Evolutionary conservation across 2,888 invertebrate genomes (phyloP).

Genomic region (Campoletis raptor): DNA sequence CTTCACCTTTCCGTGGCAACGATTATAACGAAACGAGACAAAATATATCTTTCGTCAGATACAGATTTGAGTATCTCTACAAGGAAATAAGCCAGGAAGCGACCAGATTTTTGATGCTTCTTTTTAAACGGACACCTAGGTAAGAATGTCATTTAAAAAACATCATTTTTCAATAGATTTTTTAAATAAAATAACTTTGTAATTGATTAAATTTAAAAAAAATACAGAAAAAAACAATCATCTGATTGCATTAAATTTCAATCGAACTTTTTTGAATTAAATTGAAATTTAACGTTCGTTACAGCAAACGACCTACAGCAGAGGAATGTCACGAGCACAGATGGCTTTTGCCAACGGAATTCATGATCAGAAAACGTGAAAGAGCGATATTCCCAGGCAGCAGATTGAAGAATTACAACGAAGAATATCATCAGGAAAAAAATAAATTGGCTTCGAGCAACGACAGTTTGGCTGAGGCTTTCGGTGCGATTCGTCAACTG

Average conservation of each 20-base stretch:
- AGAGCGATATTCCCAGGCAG: conserved; percentile 94
- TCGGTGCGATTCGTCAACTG: conserved; percentile 87
- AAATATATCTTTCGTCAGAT: conserved; percentile 96
- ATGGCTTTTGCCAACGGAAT: conserved; percentile 97
- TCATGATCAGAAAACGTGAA: conserved; percentile 96
- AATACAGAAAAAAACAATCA: not conserved
- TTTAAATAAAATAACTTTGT: too few species aligned
- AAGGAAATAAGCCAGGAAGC: conserved; percentile 97
- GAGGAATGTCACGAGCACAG: conserved; percentile 98
- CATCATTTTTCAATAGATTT: too few species aligned
- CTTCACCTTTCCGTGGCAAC: conserved; percentile 94
- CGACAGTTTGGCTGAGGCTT: conserved; percentile 86
- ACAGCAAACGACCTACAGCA: conserved; percentile 95
- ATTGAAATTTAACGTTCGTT: conserved; percentile 74
- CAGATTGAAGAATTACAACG: conserved; percentile 93
- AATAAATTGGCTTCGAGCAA: conserved; percentile 87
- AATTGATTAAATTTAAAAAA: too few species aligned
- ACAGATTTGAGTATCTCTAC: conserved; percentile 96
- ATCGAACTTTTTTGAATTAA: not conserved
- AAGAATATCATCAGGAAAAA: conserved; percentile 91
- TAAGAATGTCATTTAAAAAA: conserved; percentile 81
- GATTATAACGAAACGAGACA: conserved; percentile 94
- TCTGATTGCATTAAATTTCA: not conserved
- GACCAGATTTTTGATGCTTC: conserved; percentile 96
- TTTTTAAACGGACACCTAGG: conserved; percentile 97